Evolutionary conservation across 2,113 vertebrate genomes (phyloP), one percentile per base, ranked within the genome.

Genomic region (Catharus minimus): DNA sequence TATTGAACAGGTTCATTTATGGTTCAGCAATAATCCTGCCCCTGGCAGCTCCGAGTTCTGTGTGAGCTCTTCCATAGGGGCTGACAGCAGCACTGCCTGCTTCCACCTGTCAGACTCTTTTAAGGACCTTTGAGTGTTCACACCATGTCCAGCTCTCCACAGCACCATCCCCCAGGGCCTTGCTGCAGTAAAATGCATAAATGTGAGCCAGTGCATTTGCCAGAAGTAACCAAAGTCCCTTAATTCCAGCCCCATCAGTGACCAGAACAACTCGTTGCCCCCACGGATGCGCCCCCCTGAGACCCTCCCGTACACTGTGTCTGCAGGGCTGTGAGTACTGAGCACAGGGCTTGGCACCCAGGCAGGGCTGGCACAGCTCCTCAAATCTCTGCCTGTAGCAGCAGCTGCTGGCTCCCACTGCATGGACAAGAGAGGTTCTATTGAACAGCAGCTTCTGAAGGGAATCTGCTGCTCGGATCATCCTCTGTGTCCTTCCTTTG

Each of bases 241-340:
- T 16, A 2, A 52, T 86, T 95, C 7, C 76, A 96, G 92, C 23
- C 3, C 47, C 30, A 3, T 19, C 65, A 61, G 15, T 33, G 86
- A 66, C 28, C 60, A 39, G 6, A 93, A 69, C 82, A 92, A 86
- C 30, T 43, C 7, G 4, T 5, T 95, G 73, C 95, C 94, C 55
- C n/a, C 83, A 1, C 10, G 56, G 28, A n/a, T 95, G 7, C 91
- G 95, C 71, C 43, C 65, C 18, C 92, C 95, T 0, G 11, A 36
- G 65, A 90, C 60, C 30, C 69, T 79, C 39, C 94, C 90, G 0
- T 89, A 67, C 1, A 0, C 15, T 0, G 0, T 13, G 5, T 20
- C 75, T 62, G 58, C 72, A 80, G 69, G 57, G 10, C 32, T 86
- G 95, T 95, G 28, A 96, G 95, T 94, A 77, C 39, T 14, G 5